These are phyloP conservation scores for Gambelia wislizenii DNA, from an alignment of 2,797 vertebrate species.

Conservation along the genomic window DNA sequence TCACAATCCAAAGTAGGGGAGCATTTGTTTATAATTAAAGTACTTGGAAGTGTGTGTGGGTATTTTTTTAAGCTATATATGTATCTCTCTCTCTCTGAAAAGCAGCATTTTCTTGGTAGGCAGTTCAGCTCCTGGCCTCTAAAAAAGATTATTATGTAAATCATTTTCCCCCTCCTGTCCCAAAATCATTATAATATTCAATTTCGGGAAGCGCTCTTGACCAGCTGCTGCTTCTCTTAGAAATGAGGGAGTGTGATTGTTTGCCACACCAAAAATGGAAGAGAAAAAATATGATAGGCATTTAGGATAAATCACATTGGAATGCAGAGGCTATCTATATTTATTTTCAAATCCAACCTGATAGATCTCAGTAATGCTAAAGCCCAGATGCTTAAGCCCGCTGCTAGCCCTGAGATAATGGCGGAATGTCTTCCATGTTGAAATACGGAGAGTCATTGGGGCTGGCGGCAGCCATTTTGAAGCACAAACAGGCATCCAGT, in stretches of 20 bases:
- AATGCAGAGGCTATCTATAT: slow-evolving; percentile 12
- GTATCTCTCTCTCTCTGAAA: slow-evolving; percentile 21
- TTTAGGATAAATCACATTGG: slow-evolving; percentile 41
- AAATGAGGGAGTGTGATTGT: slow-evolving; percentile 64
- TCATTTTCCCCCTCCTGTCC: slow-evolving; percentile 45
- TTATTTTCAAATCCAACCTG: slow-evolving; percentile 7
- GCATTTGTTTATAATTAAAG: slow-evolving; percentile 69
- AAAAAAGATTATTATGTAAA: slow-evolving; percentile 75
- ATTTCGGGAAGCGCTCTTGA: slow-evolving; percentile 74
- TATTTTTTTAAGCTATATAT: background rate
- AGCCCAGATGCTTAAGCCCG: rapidly evolving
- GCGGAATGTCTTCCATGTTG: background rate
- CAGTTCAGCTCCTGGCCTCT: slow-evolving; percentile 57
- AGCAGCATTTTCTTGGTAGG: slow-evolving; percentile 59
- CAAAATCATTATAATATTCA: slow-evolving; percentile 72
- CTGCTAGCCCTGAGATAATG: background rate
- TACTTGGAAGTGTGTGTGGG: slow-evolving; percentile 50
- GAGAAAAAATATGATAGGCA: slow-evolving; percentile 34
- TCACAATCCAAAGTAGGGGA: slow-evolving; percentile 13
- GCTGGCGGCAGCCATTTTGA: background rate
- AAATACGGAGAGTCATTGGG: too few species aligned
- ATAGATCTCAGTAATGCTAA: background rate
- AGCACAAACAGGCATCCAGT: background rate
- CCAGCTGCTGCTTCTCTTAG: slow-evolving; percentile 69
- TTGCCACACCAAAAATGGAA: slow-evolving; percentile 34